A percentile compares a stretch with the other conserved stretches of the same genome.
phyloP scores from a whole-genome alignment of 2,888 invertebrate species.

The Zhuqinia jingwanae region DNA sequence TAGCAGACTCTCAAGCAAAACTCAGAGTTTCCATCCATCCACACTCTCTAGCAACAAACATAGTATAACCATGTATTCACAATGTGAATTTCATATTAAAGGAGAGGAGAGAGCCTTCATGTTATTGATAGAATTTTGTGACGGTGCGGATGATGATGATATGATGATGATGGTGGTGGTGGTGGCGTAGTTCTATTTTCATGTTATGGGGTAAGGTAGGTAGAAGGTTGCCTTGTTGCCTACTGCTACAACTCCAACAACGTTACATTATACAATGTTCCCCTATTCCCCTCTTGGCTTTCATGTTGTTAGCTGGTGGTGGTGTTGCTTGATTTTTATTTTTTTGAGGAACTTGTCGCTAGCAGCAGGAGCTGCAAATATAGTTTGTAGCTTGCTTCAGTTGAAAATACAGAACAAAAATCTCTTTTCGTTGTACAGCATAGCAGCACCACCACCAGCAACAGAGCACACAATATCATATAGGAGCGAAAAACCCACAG shows the following conservation, averaged over 20 bases:
- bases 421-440: not conserved
- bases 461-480: too few species aligned
- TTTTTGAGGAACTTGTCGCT: slow-evolving; percentile 68
- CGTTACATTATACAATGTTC: too few species aligned
- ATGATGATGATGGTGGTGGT: slow-evolving; percentile 23
- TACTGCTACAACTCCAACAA: too few species aligned
- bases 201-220: slow-evolving; percentile 71
- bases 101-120: slow-evolving; percentile 21
- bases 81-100: not conserved
- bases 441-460: slow-evolving; percentile 25
- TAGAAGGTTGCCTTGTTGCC: slow-evolving; percentile 31
- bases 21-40: slow-evolving; percentile 18
- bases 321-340: slow-evolving; percentile 26
- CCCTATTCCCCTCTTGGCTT: slow-evolving; percentile 26
- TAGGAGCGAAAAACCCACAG: slow-evolving; percentile 13
- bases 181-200: slow-evolving; percentile 65
- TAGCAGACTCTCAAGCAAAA: too few species aligned
- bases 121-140: slow-evolving; percentile 55
- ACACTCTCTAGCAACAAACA: slow-evolving; percentile 46
- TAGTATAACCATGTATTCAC: slow-evolving; percentile 18
- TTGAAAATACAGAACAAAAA: slow-evolving; percentile 32
- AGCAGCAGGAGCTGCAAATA: slow-evolving; percentile 45
- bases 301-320: too few species aligned
- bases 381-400: too few species aligned
- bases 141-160: too few species aligned